Evolutionary conservation across 2,888 invertebrate genomes (phyloP).

Genomic region (Cantharis nigra): DNA sequence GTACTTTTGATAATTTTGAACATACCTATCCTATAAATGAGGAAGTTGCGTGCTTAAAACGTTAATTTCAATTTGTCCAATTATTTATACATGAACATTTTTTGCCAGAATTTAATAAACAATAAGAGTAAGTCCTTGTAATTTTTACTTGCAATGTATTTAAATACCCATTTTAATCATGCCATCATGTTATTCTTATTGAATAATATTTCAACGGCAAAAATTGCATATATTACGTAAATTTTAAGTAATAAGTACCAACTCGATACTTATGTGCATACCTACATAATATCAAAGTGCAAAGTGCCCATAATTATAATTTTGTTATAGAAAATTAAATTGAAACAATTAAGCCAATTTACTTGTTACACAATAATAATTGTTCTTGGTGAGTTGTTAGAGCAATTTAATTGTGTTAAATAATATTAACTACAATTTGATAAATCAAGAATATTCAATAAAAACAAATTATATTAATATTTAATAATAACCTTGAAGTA

Average conservation of each 20-base stretch:
- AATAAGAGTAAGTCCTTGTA: not conserved
- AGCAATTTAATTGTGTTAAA: not conserved
- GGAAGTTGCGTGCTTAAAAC: conserved; percentile 12
- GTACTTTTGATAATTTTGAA: not conserved
- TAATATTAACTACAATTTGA: not conserved
- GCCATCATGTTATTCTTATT: not conserved
- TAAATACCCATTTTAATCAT: not conserved
- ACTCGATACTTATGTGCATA: not conserved
- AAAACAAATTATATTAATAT: not conserved
- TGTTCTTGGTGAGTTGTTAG: not conserved
- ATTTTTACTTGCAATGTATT: not conserved
- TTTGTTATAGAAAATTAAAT: conserved; percentile 7
- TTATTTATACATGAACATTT: not conserved
- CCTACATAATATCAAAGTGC: not conserved
- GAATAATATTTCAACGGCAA: not conserved
- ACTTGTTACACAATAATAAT: not conserved
- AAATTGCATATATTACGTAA: not conserved
- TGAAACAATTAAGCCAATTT: conserved; percentile 5
- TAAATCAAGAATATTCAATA: not conserved
- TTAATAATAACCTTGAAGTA: not conserved
- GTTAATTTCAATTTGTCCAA: conserved; percentile 8
- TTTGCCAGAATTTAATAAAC: not conserved
- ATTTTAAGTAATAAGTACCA: not conserved
- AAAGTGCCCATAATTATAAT: not conserved
- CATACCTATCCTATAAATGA: conserved; percentile 1